Evolutionary conservation across 64 coral and sea anemone species (phyloP).

Genomic region (Pachyseris speciosa): DNA sequence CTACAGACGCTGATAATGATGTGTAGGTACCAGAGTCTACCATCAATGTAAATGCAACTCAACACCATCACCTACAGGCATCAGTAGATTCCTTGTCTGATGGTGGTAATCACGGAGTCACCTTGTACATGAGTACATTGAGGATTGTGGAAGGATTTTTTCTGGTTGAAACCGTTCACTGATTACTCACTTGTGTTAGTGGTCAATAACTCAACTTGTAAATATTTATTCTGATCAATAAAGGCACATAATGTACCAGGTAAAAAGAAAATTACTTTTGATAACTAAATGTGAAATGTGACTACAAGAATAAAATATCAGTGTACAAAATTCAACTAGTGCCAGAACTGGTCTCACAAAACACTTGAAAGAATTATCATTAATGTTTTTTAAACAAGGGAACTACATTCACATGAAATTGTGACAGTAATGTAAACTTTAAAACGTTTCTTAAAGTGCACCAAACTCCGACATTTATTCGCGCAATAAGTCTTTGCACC

Average conservation of each 20-base stretch:
- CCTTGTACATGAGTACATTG: conserved; percentile 51
- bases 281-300: neutral
- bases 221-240: conserved; percentile 1
- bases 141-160: conserved; percentile 42
- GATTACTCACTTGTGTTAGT: too few relatives aligned
- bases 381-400: too few relatives aligned
- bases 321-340: too few relatives aligned
- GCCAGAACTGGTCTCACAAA: too few relatives aligned
- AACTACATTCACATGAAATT: too few relatives aligned
- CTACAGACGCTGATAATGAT: conserved; percentile 54
- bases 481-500: too few relatives aligned
- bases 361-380: too few relatives aligned
- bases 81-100: conserved; percentile 57
- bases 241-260: neutral
- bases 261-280: too few relatives aligned
- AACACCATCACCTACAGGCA: conserved; percentile 41
- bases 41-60: conserved; percentile 26
- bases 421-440: too few relatives aligned
- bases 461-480: too few relatives aligned
- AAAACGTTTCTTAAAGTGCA: too few relatives aligned
- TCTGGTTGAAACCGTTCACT: neutral
- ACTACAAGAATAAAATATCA: too few relatives aligned
- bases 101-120: conserved; percentile 61
- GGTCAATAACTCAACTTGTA: neutral
- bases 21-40: conserved; percentile 45